Base-by-base conservation (phyloP, 2,113 vertebrate species). In the Fregetta grallaria region DNA sequence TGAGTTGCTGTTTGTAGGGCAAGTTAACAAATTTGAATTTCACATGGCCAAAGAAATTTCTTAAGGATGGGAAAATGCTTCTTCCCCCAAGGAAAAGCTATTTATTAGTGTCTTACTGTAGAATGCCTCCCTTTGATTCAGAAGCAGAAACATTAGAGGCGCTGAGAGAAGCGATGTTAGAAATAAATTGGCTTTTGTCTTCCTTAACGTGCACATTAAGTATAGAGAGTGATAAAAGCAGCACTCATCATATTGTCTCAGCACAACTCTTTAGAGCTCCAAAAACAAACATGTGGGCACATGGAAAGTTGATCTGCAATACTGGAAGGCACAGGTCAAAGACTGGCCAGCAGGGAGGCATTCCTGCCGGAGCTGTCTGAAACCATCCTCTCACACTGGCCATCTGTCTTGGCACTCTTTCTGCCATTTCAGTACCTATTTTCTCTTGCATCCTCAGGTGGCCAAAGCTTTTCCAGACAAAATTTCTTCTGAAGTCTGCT, bases 1-100 rank as follows among this genome's bases (percentile, higher is more conserved):
- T 97, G 98, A 97, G 96, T 95, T 96, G 94, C 96, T 97, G 92
- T 96, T 97, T 92, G 92, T 86, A 91, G 34, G 68, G 88, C 63
- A 68, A 97, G 96, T 95, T 97, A 96, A 97, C 97, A 97, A 97
- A 98, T 98, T 93, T 96, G 92, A 98, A 97, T 97, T 97, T 96
- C 70, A 29, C 82, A 70, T 92, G 92, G 84, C 94, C 94, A 94
- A 83, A 88, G 95, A 95, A 92, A 96, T 93, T 91, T 88, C 95
- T 94, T 95, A 38, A 97, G 83, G 92, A 96, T 95, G 91, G 81
- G 77, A 91, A 90, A 96, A 97, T 88, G 86, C 88, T 85, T 88
- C 94, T 96, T 67, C 91, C 97, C 97, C 91, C 44, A 80, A 98
- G 97, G 94, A 97, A 96, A 88, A 89, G 74, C 90, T 82, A 70